These are phyloP conservation scores for Myiotriccus ornatus DNA, from an alignment of 2,797 vertebrate genomes.

Conservation along the genomic window DNA sequence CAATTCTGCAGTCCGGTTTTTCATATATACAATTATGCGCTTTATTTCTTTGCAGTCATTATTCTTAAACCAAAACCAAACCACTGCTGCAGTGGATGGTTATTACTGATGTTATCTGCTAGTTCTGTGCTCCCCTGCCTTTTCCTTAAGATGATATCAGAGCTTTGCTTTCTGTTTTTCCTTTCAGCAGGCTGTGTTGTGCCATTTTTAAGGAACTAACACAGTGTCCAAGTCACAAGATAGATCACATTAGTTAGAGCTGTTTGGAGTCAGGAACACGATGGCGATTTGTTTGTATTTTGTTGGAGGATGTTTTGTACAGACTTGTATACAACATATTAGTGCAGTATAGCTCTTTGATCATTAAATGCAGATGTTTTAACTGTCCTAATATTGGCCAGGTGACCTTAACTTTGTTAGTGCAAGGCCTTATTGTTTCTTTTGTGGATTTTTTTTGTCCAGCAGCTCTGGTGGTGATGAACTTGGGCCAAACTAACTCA, in stretches of 20 bases:
- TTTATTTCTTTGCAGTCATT: neutral
- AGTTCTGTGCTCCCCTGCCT: neutral
- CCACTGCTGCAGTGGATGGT: neutral
- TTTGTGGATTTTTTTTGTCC: neutral
- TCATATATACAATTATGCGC: neutral
- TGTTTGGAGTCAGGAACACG: neutral
- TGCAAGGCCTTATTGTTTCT: neutral
- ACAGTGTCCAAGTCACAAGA: neutral
- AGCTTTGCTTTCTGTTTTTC: neutral
- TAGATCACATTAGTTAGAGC: neutral
- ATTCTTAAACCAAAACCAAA: neutral
- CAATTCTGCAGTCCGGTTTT: neutral
- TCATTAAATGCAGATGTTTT: slow-evolving; percentile 18
- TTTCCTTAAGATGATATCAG: neutral
- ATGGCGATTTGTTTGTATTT: neutral
- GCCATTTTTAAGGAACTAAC: neutral
- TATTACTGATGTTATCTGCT: neutral
- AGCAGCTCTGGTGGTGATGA: neutral
- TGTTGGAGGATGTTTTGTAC: neutral
- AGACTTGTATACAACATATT: neutral
- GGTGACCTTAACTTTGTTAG: slow-evolving; percentile 37
- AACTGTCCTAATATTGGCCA: neutral
- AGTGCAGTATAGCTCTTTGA: neutral
- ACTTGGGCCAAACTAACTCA: slow-evolving; percentile 16
- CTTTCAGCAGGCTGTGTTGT: neutral